phyloP scores from a whole-genome alignment of 2,113 vertebrate species.

The Eulemur macaco region DNA sequence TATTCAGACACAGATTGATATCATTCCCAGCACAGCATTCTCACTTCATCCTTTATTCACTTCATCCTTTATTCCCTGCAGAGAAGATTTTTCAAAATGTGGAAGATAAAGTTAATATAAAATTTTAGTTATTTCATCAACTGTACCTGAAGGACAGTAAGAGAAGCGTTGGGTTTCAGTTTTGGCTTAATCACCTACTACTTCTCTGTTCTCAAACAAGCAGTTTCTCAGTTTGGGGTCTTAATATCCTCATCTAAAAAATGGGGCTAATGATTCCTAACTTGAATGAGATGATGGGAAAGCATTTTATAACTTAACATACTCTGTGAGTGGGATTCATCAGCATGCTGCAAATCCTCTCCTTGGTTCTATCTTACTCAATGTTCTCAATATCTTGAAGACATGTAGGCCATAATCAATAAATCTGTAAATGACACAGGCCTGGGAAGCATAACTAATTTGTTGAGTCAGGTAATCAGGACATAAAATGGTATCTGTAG shows the following conservation, averaged over 20 bases:
- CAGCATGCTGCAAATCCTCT: neutral
- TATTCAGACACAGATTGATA: neutral
- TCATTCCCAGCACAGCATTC: neutral
- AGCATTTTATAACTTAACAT: neutral
- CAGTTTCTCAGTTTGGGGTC: neutral
- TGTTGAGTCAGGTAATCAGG: neutral
- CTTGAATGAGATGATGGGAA: neutral
- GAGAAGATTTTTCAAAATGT: neutral
- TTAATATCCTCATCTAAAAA: conserved; percentile 8
- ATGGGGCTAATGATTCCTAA: neutral
- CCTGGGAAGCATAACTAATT: neutral
- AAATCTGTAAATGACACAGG: neutral
- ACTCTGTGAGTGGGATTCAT: neutral
- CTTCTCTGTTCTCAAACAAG: neutral
- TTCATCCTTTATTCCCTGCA: neutral
- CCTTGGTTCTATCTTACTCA: conserved; percentile 13
- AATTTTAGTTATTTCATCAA: conserved; percentile 11
- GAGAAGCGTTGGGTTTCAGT: neutral
- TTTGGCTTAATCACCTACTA: neutral
- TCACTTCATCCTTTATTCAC: neutral
- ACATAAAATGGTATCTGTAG: neutral
- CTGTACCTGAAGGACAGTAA: neutral
- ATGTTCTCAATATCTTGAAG: conserved; percentile 32
- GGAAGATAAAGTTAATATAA: neutral
- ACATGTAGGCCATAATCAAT: neutral